These are phyloP conservation scores for Aleadryas rufinucha DNA, from an alignment of 2,113 vertebrate species.

Conservation along the genomic window DNA sequence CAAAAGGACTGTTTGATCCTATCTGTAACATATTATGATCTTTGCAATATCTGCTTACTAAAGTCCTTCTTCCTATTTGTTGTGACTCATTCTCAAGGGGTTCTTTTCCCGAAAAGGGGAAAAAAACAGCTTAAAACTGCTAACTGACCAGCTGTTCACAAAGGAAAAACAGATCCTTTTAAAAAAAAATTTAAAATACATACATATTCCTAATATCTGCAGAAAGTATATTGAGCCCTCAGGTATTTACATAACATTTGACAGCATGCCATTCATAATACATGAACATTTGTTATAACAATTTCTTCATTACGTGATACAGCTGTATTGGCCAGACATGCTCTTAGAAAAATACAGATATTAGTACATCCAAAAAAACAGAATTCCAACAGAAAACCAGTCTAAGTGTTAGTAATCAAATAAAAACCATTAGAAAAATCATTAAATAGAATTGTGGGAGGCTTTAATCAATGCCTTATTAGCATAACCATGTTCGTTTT, in stretches of 20 bases:
- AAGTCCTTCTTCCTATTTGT: background rate
- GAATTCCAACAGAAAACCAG: background rate
- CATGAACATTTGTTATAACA: background rate
- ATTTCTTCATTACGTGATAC: background rate
- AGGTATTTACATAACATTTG: slow-evolving; percentile 9
- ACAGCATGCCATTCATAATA: background rate
- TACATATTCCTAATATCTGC: background rate
- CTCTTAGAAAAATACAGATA: background rate
- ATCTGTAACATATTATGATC: background rate
- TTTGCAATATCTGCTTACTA: background rate
- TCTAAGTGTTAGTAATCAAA: background rate
- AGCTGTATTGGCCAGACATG: background rate
- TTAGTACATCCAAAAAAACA: background rate
- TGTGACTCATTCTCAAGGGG: background rate
- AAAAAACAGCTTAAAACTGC: background rate
- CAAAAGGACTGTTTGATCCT: background rate
- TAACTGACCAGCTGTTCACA: background rate
- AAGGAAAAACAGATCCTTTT: background rate
- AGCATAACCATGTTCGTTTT: background rate
- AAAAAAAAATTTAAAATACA: background rate
- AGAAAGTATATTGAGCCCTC: background rate
- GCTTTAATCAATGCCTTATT: background rate
- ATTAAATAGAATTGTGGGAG: background rate
- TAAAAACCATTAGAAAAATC: background rate
- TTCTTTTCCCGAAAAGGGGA: background rate